phyloP scores from a whole-genome alignment of 37 sponge, comb jelly and placozoan genomes.

The Haliclona indistincta region DNA sequence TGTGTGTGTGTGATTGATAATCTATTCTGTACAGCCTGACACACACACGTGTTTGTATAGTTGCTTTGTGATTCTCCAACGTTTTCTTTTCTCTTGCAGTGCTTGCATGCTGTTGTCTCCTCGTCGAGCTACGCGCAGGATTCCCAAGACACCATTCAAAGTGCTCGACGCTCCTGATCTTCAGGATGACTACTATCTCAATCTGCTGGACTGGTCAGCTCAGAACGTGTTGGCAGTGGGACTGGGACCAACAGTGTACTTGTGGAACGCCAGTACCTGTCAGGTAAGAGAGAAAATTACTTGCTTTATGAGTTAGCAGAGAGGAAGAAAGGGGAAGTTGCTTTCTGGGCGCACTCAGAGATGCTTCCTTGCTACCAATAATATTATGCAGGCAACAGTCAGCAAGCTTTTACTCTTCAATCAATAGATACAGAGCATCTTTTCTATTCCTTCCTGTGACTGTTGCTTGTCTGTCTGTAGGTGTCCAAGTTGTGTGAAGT shows the following conservation, averaged over 20 bases:
- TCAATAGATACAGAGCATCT: no score
- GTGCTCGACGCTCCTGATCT: constrained; percentile 99
- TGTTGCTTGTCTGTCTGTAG: constrained; percentile 19
- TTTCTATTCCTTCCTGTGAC: neutral
- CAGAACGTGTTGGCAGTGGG: constrained; percentile 88
- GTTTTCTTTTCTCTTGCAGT: neutral
- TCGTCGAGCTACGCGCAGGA: constrained; percentile 65
- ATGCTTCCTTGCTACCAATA: no score
- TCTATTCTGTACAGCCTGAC: neutral
- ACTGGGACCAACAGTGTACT: constrained; percentile 84
- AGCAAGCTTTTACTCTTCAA: no score
- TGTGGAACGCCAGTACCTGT: constrained; percentile 94
- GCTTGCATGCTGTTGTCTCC: constrained; percentile 18
- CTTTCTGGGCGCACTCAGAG: no score
- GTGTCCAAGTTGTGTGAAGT: constrained; percentile 82
- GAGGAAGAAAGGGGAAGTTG: no score
- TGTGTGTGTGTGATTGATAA: no score
- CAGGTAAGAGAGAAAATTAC: no score
- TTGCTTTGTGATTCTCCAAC: neutral
- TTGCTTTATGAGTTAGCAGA: no score
- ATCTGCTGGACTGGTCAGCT: constrained; percentile 96
- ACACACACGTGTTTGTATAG: neutral
- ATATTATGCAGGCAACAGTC: no score
- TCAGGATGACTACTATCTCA: constrained; percentile 97
- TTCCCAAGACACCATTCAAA: constrained; percentile 90